These are phyloP conservation scores for Pachliopta kotzebuea DNA, from an alignment of 2,888 invertebrate species.

Conservation along the genomic window DNA sequence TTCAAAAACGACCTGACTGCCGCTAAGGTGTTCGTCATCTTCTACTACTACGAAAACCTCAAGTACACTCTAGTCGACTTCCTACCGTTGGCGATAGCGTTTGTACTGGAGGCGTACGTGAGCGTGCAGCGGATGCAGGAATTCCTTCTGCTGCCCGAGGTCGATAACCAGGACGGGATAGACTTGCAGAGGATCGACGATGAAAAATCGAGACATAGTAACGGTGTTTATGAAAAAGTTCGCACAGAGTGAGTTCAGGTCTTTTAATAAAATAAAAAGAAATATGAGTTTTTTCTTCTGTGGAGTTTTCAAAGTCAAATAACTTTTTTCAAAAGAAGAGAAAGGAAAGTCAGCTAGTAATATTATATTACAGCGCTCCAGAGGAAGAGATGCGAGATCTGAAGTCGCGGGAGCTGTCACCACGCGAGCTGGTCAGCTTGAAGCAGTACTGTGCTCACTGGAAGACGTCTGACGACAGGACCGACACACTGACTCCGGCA, in stretches of 20 bases:
- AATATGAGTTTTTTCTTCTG: too few relatives aligned
- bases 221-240: constrained; percentile 69
- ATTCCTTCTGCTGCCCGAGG: constrained; percentile 76
- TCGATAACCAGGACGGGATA: constrained; percentile 59
- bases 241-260: constrained; percentile 62
- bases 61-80: constrained; percentile 89
- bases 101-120: constrained; percentile 87
- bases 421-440: constrained; percentile 52
- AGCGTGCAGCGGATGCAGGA: constrained; percentile 86
- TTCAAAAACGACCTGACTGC: constrained; percentile 85
- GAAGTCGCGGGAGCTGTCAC: constrained; percentile 58
- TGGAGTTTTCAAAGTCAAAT: too few relatives aligned
- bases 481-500: constrained; percentile 54
- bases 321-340: too few relatives aligned
- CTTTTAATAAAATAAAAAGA: too few relatives aligned
- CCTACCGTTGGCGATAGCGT: constrained; percentile 88
- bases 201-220: constrained; percentile 41
- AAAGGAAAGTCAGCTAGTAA: too few relatives aligned
- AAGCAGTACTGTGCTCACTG: constrained; percentile 71
- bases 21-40: constrained; percentile 88
- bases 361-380: constrained; percentile 53
- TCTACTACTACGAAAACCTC: constrained; percentile 90
- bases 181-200: constrained; percentile 59
- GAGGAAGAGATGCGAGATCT: constrained; percentile 82
- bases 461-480: constrained; percentile 56